Percentiles rank a stretch among this genome's conserved stretches.
Conservation (phyloP, 2,113 vertebrate species). For the Microcebus ravelobensis region DNA sequence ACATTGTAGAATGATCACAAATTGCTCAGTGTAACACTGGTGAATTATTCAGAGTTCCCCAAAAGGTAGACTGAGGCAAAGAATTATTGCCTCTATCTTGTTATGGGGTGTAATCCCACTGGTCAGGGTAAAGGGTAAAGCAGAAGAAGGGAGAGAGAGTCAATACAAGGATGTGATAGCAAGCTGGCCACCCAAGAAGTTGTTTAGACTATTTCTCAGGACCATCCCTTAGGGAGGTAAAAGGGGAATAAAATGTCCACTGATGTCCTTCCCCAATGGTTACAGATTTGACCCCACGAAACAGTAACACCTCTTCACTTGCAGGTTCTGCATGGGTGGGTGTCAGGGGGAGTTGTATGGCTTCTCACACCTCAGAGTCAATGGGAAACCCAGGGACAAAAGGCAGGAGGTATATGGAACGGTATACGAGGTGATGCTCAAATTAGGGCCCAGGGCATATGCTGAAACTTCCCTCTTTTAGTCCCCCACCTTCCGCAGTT, state of each 20-base stretch:
- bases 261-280: background rate
- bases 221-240: background rate
- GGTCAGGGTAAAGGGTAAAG: background rate
- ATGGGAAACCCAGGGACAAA: background rate
- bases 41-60: background rate
- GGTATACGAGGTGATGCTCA: background rate
- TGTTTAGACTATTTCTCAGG: background rate
- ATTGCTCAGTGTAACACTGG: background rate
- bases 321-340: background rate
- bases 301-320: background rate
- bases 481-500: background rate
- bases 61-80: background rate
- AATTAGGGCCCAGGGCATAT: background rate
- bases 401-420: background rate
- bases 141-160: background rate
- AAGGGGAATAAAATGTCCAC: background rate
- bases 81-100: background rate
- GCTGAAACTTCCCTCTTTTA: background rate
- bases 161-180: background rate
- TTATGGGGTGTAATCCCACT: background rate
- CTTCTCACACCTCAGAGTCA: background rate
- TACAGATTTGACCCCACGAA: background rate
- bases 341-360: background rate
- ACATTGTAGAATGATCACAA: background rate
- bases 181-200: background rate